Evolutionary conservation across 2,113 vertebrate genomes (phyloP).

Genomic region (Pantherophis guttatus): DNA sequence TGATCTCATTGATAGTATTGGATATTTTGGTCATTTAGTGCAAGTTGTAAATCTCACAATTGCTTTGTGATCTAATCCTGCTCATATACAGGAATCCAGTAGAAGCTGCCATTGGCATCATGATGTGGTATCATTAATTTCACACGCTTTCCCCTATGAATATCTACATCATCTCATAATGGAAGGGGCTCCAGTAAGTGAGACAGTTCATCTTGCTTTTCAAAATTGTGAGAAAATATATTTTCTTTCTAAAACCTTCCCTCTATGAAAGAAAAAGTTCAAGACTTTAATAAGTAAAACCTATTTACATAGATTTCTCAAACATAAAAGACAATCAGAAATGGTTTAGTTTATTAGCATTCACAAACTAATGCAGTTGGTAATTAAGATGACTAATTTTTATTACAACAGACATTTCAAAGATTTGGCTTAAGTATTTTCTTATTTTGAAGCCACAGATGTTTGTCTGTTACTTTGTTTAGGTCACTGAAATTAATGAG

Average conservation of each 20-base stretch:
- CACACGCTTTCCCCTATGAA: background rate
- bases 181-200: background rate
- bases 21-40: background rate
- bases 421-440: background rate
- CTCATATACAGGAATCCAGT: background rate
- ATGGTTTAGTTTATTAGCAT: background rate
- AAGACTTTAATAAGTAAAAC: background rate
- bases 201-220: background rate
- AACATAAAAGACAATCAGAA: background rate
- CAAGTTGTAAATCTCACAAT: background rate
- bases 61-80: background rate
- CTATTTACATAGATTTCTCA: background rate
- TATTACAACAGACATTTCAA: background rate
- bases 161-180: background rate
- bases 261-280: background rate
- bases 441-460: background rate
- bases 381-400: background rate
- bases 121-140: background rate
- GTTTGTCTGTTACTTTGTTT: background rate
- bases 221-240: background rate
- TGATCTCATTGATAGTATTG: background rate
- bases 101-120: background rate
- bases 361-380: background rate
- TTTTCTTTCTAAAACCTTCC: background rate
- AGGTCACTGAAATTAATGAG: background rate